Percentiles rank a stretch among this genome's conserved stretches.
Conservation (phyloP, 2,113 vertebrate genomes). For the Aphyosemion australe region DNA sequence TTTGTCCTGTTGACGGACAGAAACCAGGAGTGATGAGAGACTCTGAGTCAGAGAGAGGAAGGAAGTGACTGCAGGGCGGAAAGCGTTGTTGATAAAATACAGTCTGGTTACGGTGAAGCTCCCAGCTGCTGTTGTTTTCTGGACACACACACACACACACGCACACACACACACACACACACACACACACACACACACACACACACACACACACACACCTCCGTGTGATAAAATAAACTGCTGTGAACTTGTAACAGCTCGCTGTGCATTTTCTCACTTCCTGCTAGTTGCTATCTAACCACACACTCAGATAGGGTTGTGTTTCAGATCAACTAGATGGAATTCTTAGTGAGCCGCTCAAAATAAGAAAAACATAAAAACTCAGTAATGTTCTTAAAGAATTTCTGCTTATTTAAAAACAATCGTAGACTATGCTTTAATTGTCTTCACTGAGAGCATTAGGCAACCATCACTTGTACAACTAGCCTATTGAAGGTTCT, state of each 20-base stretch:
- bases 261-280: conserved; percentile 3
- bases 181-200: too few species aligned
- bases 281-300: not conserved
- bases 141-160: not conserved
- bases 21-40: conserved; percentile 45
- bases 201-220: not conserved
- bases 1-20: conserved; percentile 41
- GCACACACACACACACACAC: too few species aligned
- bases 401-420: too few species aligned
- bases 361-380: too few species aligned
- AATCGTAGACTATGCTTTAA: too few species aligned
- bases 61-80: conserved; percentile 40
- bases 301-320: not conserved
- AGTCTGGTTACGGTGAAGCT: conserved; percentile 21
- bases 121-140: not conserved
- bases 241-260: not conserved
- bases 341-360: too few species aligned
- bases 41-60: conserved; percentile 42
- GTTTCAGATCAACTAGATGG: not conserved
- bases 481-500: too few species aligned
- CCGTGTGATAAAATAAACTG: not conserved
- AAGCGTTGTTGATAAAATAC: conserved; percentile 45
- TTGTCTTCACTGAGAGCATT: too few species aligned
- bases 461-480: too few species aligned
- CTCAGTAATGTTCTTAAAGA: too few species aligned